Evolutionary conservation across 2,797 vertebrate genomes (phyloP).

Genomic region (Enteromius fasciolatus): DNA sequence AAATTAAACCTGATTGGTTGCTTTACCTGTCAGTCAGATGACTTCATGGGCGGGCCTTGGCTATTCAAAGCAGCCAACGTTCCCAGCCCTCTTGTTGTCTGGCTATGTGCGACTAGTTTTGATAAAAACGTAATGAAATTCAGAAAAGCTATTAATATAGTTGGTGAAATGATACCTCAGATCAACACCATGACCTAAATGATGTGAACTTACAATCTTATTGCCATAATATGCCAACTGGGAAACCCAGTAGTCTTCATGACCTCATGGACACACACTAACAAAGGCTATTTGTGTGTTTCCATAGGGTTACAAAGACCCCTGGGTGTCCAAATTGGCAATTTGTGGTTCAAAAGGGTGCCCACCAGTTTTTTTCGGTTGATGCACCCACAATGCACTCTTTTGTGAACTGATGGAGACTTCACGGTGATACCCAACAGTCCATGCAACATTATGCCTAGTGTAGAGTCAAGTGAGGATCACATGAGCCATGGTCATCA

Average conservation of each 20-base stretch:
- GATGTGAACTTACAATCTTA: background rate
- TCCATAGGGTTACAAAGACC: background rate
- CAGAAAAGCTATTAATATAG: background rate
- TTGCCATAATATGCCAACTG: background rate
- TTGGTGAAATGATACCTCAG: background rate
- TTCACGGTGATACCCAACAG: background rate
- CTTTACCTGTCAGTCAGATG: background rate
- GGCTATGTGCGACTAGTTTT: background rate
- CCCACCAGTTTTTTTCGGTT: background rate
- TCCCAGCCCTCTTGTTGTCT: background rate
- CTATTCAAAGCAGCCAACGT: background rate
- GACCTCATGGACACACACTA: background rate
- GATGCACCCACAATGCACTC: background rate
- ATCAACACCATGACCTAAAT: background rate
- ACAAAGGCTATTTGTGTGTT: background rate
- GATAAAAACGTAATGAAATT: background rate
- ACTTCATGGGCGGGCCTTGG: background rate
- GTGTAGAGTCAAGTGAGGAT: background rate
- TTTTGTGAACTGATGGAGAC: background rate
- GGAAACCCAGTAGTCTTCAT: background rate
- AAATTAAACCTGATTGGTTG: background rate
- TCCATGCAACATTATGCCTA: background rate
- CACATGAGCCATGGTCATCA: background rate
- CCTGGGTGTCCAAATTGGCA: background rate
- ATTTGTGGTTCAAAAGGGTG: background rate